Evolutionary conservation across 2,888 invertebrate species (phyloP), one percentile per base, ranked within the genome.

Genomic region (Eledone cirrhosa): DNA sequence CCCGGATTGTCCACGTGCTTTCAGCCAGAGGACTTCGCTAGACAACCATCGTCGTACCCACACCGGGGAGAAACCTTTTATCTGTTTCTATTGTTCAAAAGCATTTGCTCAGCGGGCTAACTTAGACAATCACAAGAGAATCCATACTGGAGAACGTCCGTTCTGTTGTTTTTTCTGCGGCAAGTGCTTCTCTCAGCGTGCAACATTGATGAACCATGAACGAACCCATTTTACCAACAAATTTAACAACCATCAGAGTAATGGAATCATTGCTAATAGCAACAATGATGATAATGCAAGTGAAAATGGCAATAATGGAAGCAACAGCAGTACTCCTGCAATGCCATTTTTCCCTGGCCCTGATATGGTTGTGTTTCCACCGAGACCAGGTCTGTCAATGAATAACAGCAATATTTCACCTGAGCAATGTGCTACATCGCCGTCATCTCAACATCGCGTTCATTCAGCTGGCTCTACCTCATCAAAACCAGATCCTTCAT

Each of bases 201-300:
- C 72, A 2, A 72, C 72, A 0, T 41, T 72, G 22, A 72, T 72
- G n/a, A 72, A 72, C 13, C 72, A 72, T 22, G 72, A 72, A 41
- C 72, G 72, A 16, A 72, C 72, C n/a, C 72, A 72, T 41, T 72
- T 72, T 33, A 72, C 72, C 29, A 72, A 72, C 31, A 72, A 72
- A 33, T 33, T 72, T 24, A 72, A 72, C 22, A 31, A 31, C 4
- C 33, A n/a, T 72, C 31, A 72, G n/a, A 72, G 24, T 29, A 72
- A 72, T 72, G 13, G n/a, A 31, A 69, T 69, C 33, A 72, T 22
- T 14, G 8, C 33, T 72, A 33, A 72, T 72, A 41, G 31, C 41
- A 41, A 72, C 41, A 33, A 41, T 41, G 8, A 24, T 27, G 8
- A n/a, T 19, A 69, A 33, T 33, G 33, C 31, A 2, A 33, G 11